Percentiles rank a stretch among this genome's conserved stretches.
Evolutionary conservation across 2,797 vertebrate genomes (phyloP).

Genomic region (Chelon auratus): DNA sequence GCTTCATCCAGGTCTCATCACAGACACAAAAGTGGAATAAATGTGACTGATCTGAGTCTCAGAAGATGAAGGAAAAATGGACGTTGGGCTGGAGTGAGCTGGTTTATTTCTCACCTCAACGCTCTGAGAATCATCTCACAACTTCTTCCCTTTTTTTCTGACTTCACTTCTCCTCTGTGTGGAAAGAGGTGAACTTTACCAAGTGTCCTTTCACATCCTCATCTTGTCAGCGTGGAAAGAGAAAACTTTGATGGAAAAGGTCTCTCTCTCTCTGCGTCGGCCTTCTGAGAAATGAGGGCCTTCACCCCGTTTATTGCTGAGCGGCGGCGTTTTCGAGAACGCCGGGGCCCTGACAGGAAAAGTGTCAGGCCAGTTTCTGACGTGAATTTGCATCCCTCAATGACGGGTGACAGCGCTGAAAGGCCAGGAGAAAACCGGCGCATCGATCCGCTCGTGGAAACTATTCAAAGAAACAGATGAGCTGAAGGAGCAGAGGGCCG

Average conservation of each 20-base stretch:
- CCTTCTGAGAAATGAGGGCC: conserved; percentile 63
- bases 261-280: conserved; percentile 59
- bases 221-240: conserved; percentile 59
- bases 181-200: conserved; percentile 63
- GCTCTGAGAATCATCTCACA: conserved; percentile 11
- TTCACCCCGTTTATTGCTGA: conserved; percentile 86
- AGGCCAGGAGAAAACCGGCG: conserved; percentile 95
- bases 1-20: too few species aligned
- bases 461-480: conserved; percentile 96
- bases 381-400: conserved; percentile 93
- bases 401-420: conserved; percentile 94
- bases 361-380: conserved; percentile 97
- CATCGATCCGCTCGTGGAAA: conserved; percentile 95
- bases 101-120: conserved; percentile 5
- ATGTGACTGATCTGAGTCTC: too few species aligned
- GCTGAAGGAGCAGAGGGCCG: conserved; percentile 85
- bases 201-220: conserved; percentile 66
- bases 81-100: neutral
- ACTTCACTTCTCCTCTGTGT: conserved; percentile 21
- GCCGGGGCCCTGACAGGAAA: conserved; percentile 79
- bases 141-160: conserved; percentile 20
- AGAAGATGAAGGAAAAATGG: too few species aligned
- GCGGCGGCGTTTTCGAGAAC: conserved; percentile 65
- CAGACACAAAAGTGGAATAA: too few species aligned
- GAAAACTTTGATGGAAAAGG: conserved; percentile 80